Percentiles rank a stretch among this genome's conserved stretches.
phyloP scores from a whole-genome alignment of 2,113 vertebrate species.

The Tursiops truncatus region DNA sequence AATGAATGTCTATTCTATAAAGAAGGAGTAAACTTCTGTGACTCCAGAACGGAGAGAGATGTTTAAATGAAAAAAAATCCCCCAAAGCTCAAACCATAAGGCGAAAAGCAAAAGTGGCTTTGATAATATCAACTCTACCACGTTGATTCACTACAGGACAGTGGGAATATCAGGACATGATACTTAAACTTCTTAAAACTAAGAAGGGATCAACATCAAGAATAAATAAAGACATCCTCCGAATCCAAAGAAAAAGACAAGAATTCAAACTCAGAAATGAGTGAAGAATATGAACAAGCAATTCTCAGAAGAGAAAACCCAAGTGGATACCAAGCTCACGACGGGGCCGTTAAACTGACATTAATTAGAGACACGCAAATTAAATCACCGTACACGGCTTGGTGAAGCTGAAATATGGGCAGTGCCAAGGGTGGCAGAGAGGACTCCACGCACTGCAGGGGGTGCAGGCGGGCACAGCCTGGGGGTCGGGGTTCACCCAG shows the following conservation, averaged over 20 bases:
- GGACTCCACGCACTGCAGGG: no score
- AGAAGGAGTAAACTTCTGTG: not conserved
- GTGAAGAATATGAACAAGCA: accelerated
- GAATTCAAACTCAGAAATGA: not conserved
- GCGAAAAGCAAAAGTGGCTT: not conserved
- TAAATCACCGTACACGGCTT: accelerated
- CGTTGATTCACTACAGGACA: not conserved
- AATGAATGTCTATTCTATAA: accelerated
- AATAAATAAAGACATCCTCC: not conserved
- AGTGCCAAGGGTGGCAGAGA: accelerated
- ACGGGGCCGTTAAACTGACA: not conserved
- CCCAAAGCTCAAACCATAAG: not conserved
- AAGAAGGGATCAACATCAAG: no score
- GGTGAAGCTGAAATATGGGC: not conserved
- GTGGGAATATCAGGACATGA: not conserved
- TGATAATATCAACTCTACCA: not conserved
- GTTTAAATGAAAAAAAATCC: not conserved
- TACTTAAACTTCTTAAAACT: not conserved
- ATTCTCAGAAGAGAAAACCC: not conserved
- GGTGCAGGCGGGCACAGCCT: not conserved
- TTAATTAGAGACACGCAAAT: not conserved
- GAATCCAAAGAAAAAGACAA: not conserved
- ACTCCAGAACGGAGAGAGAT: not conserved
- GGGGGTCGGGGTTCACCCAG: not conserved
- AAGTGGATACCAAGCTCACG: accelerated